phyloP scores from a whole-genome alignment of 2,797 vertebrate genomes.

The Astyanax mexicanus region DNA sequence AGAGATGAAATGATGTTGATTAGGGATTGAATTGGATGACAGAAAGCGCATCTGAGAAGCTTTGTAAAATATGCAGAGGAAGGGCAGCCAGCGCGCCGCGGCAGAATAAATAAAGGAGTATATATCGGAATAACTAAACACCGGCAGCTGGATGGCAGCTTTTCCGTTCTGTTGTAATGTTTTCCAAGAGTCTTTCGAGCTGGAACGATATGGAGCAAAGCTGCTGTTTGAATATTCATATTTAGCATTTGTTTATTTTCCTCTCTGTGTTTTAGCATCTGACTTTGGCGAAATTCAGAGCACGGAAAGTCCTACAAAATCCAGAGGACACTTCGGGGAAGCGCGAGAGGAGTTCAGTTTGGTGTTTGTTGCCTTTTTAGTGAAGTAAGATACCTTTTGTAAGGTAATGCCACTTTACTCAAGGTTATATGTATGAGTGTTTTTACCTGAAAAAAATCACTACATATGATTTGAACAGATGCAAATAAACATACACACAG shows the following conservation, averaged over 20 bases:
- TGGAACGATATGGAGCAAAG: slow-evolving; percentile 69
- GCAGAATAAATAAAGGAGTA: slow-evolving; percentile 55
- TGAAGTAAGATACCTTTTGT: background rate
- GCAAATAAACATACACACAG: no score
- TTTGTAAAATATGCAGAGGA: slow-evolving; percentile 49
- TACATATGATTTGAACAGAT: no score
- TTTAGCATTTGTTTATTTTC: slow-evolving; percentile 72
- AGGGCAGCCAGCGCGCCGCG: background rate
- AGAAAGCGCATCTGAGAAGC: background rate
- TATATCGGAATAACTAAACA: slow-evolving; percentile 62
- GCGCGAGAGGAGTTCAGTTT: background rate
- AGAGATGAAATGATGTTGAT: no score
- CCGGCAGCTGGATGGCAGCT: slow-evolving; percentile 77
- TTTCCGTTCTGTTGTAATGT: slow-evolving; percentile 74
- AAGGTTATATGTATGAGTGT: no score
- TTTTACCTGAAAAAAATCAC: no score
- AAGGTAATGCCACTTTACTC: background rate
- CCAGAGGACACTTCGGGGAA: background rate
- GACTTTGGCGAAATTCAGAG: slow-evolving; percentile 40
- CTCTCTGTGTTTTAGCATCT: slow-evolving; percentile 68
- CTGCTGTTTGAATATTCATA: slow-evolving; percentile 78
- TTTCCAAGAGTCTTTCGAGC: slow-evolving; percentile 75
- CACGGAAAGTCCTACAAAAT: slow-evolving; percentile 60
- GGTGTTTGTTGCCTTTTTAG: background rate
- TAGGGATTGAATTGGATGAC: no score